A percentile compares a stretch with the other conserved stretches of the same genome.
Evolutionary conservation across 1,140 invertebrate species (phyloP).

Genomic region (Macrobrachium nipponense): DNA sequence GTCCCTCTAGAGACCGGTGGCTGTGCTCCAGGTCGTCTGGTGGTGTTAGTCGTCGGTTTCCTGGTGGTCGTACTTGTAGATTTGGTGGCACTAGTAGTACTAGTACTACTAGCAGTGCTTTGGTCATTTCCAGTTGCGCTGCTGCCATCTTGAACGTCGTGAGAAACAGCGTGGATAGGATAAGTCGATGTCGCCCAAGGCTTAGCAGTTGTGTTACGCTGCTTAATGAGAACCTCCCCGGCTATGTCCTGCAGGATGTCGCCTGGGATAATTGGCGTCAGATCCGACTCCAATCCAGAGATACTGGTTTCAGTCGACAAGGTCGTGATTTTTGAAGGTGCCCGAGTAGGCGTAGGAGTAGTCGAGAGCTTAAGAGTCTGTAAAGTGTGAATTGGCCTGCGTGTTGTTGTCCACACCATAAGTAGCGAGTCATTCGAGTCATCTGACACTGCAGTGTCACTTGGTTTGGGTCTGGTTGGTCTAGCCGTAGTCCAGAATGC

Average conservation of each 20-base stretch:
- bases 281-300: background rate
- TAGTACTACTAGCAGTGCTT: constrained; percentile 16
- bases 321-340: background rate
- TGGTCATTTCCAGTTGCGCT: background rate
- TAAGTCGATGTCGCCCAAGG: constrained; percentile 29
- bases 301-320: background rate
- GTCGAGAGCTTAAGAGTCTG: background rate
- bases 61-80: constrained; percentile 10
- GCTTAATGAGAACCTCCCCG: constrained; percentile 4
- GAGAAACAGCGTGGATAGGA: background rate
- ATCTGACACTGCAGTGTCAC: background rate
- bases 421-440: background rate
- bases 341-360: background rate
- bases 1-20: background rate
- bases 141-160: background rate
- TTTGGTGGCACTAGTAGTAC: constrained; percentile 13
- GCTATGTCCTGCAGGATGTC: constrained; percentile 47
- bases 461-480: background rate
- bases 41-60: constrained; percentile 17
- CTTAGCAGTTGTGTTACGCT: background rate
- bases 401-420: constrained; percentile 40
- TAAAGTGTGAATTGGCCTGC: background rate
- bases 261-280: constrained; percentile 28
- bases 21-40: background rate
- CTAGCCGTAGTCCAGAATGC: constrained; percentile 45